phyloP scores from a whole-genome alignment of 2,797 vertebrate genomes.

The Tauraco hartlaubi region DNA sequence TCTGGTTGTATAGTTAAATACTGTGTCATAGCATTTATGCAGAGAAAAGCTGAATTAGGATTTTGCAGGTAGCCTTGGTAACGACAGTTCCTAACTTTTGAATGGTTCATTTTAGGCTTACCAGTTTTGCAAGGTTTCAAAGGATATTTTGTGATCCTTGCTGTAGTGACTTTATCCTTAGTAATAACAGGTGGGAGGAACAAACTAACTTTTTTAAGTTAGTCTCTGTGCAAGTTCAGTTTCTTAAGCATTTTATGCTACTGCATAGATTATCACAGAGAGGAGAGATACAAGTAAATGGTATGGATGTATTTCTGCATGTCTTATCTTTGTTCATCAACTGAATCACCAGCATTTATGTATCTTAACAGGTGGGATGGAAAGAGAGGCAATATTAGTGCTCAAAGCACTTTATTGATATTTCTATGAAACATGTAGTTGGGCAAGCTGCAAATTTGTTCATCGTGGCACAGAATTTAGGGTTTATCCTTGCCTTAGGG shows the following conservation, averaged over 20 bases:
- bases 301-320: neutral
- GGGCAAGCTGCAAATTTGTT: neutral
- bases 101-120: neutral
- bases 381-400: neutral
- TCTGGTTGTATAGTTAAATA: neutral
- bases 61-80: neutral
- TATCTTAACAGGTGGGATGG: neutral
- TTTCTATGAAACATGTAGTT: neutral
- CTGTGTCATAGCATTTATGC: neutral
- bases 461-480: neutral
- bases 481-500: neutral
- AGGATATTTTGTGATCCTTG: neutral
- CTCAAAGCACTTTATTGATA: neutral
- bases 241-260: neutral
- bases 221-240: neutral
- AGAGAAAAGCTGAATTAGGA: neutral
- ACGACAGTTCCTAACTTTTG: neutral
- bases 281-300: neutral
- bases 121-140: neutral
- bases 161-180: neutral
- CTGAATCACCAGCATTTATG: neutral
- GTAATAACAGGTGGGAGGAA: neutral
- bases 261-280: neutral
- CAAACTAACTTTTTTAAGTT: neutral
- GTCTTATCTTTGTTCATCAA: neutral